These are phyloP conservation scores for Numenius arquata DNA, from an alignment of 2,113 vertebrate species.

Conservation along the genomic window DNA sequence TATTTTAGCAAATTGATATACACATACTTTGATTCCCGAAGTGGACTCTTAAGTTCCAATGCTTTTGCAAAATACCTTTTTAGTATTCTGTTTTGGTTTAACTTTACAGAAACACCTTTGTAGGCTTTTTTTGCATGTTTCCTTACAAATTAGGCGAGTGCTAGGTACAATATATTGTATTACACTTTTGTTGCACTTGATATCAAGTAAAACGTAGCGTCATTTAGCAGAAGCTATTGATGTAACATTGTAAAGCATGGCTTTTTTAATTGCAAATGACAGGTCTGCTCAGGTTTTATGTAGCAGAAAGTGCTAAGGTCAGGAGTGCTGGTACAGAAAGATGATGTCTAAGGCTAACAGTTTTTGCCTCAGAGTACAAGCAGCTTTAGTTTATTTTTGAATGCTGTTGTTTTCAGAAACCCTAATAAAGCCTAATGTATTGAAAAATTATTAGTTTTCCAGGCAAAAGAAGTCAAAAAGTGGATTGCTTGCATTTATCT, in stretches of 20 bases:
- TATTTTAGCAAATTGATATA: neutral
- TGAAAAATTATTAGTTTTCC: neutral
- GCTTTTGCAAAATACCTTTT: neutral
- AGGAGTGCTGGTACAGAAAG: constrained; percentile 16
- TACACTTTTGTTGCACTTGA: constrained; percentile 58
- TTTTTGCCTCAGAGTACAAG: neutral
- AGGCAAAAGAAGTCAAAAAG: neutral
- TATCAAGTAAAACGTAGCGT: constrained; percentile 21
- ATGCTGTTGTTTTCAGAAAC: neutral
- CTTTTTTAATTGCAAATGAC: constrained; percentile 1
- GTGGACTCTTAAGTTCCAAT: neutral
- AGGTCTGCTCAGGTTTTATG: constrained; percentile 6
- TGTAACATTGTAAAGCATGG: constrained; percentile 51
- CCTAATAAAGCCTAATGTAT: neutral
- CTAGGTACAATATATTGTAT: constrained; percentile 57
- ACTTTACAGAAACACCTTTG: constrained; percentile 59
- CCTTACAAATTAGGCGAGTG: neutral
- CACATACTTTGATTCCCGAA: neutral
- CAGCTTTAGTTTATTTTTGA: constrained; percentile 6
- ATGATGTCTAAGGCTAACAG: neutral
- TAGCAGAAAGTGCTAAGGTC: constrained; percentile 34
- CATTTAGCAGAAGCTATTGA: constrained; percentile 47
- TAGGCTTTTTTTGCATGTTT: constrained; percentile 45
- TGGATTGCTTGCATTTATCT: neutral
- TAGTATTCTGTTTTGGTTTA: constrained; percentile 8